Base-by-base conservation (phyloP, 2,113 vertebrate species). In the Gracilinanus agilis region DNA sequence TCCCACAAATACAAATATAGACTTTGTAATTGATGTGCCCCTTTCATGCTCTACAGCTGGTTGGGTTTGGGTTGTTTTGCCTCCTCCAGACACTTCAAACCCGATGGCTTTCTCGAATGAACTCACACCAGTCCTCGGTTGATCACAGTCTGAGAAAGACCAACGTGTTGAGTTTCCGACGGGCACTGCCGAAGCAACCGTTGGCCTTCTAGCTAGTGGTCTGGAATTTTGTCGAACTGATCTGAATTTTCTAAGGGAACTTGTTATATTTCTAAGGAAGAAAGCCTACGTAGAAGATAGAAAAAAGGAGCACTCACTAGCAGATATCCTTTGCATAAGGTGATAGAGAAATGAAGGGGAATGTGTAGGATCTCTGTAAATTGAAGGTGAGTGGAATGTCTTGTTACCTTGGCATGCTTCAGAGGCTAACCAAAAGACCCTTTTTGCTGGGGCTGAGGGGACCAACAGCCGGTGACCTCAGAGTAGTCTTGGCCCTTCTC, bases 141-240 rank as follows among this genome's bases (percentile, higher is more conserved):
- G 95, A 94, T 97, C 95, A 95, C 92, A 96, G 96, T 96, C 93
- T 95, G 94, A 95, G 94, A 96, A 90, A 95, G 97, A 94, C 58
- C 95, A 98, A 95, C 97, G 97, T 93, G 95, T 96, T 96, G 95
- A 97, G 97, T 95, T 98, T 98, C 95, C 95, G 94, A 96, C 94
- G 97, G 95, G 91, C 97, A 94, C 93, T 96, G 93, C 97, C 93
- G 96, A 96, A 92, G 95, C 96, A 98, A 94, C 92, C 94, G 95
- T 93, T 96, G 97, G 97, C 97, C 98, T 98, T 96, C 55, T 95
- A 98, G 94, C 97, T 98, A 98, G 95, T 83, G 95, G n/a, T 0
- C 0, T 93, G 95, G 94, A 95, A 83, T 95, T 95, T 56, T 94
- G 94, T 97, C 94, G 67, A 88, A 93, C 24, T 2, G 44, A 92